These are phyloP conservation scores for Opisthocomus hoazin DNA, from an alignment of 2,113 vertebrate species.

Conservation along the genomic window DNA sequence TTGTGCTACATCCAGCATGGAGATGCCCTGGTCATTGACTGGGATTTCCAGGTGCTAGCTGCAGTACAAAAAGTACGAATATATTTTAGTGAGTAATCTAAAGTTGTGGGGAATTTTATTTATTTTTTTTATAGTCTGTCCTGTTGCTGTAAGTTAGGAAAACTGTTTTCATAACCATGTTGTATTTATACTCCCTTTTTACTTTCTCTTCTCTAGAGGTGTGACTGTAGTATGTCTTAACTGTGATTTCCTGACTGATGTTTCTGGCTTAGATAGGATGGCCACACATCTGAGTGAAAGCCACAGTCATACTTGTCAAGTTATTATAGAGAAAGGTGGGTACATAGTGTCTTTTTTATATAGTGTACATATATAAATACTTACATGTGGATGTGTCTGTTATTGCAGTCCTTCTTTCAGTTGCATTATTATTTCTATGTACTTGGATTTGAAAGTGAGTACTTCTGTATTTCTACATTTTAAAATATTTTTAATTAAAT, in stretches of 20 bases:
- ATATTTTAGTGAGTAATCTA: not conserved
- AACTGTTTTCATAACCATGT: not conserved
- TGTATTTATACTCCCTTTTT: not conserved
- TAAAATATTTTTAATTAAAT: constrained; percentile 23
- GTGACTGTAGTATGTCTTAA: constrained; percentile 88
- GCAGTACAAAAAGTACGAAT: not conserved
- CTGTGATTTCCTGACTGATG: constrained; percentile 86
- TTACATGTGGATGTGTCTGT: not conserved
- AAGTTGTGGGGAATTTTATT: not conserved
- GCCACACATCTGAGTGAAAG: constrained; percentile 84
- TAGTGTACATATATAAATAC: not conserved
- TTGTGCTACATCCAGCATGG: not conserved
- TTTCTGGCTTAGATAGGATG: constrained; percentile 86
- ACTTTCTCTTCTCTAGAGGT: constrained; percentile 67
- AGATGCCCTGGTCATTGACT: not conserved
- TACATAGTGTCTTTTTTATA: not conserved
- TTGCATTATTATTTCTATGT: not conserved
- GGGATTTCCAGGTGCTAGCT: not conserved
- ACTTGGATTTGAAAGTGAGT: not conserved
- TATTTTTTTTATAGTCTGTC: not conserved
- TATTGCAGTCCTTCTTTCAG: not conserved
- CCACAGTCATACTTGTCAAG: constrained; percentile 84
- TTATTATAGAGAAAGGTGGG: constrained; percentile 86
- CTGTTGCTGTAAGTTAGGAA: not conserved
- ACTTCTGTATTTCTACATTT: not conserved